These are phyloP conservation scores for Centropus unirufus DNA, from an alignment of 2,113 vertebrate species.

Conservation along the genomic window DNA sequence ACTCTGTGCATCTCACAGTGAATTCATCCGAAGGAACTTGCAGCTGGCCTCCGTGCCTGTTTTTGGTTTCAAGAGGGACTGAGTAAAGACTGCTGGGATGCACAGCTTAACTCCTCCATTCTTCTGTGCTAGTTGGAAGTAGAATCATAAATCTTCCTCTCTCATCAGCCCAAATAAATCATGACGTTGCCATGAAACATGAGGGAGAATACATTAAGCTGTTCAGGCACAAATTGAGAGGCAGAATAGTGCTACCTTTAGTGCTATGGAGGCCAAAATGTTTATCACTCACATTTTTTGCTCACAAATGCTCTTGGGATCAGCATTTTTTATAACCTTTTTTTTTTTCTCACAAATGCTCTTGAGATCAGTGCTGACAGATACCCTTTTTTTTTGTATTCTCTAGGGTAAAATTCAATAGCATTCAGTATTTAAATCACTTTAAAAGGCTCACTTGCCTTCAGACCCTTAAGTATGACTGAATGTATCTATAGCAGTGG, in stretches of 20 bases:
- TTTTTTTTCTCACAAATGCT: background rate
- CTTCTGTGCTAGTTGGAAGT: background rate
- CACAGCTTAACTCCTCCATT: background rate
- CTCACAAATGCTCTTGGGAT: background rate
- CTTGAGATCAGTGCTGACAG: background rate
- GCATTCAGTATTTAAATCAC: background rate
- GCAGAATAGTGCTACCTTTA: background rate
- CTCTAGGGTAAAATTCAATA: background rate
- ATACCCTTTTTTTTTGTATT: background rate
- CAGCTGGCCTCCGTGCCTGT: background rate
- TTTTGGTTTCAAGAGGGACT: background rate
- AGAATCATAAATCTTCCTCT: slow-evolving; percentile 24
- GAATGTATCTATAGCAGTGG: background rate
- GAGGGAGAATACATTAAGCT: background rate
- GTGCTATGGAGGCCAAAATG: background rate
- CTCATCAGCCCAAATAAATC: background rate
- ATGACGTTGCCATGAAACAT: background rate
- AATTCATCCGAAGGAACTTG: background rate
- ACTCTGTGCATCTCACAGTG: background rate
- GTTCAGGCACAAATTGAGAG: background rate
- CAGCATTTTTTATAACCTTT: background rate
- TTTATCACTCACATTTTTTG: background rate
- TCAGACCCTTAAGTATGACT: background rate
- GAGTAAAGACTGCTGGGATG: background rate
- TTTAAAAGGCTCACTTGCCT: background rate